Evolutionary conservation across 1,140 invertebrate species (phyloP).

Genomic region (Eupristina koningsbergeri): DNA sequence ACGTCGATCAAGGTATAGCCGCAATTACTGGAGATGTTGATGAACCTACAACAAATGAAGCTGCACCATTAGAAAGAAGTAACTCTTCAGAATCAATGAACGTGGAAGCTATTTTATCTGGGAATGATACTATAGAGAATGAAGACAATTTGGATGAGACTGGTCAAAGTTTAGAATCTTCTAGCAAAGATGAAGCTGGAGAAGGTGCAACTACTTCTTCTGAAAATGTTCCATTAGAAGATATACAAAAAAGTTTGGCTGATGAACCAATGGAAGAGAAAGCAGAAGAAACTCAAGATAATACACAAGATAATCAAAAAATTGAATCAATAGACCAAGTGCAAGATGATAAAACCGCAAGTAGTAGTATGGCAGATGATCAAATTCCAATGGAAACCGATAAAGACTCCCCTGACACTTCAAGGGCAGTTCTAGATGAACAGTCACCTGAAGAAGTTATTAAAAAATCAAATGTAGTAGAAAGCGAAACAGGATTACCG

Average conservation of each 20-base stretch:
- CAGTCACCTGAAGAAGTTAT: not conserved
- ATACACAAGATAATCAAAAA: slow-evolving; percentile 37
- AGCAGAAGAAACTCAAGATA: slow-evolving; percentile 10
- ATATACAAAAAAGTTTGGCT: not conserved
- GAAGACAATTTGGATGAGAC: not conserved
- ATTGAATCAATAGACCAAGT: not conserved
- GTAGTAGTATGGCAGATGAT: slow-evolving; percentile 34
- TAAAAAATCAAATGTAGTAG: slow-evolving; percentile 2
- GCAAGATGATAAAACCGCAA: slow-evolving; percentile 4
- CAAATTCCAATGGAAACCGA: slow-evolving; percentile 1
- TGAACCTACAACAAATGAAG: slow-evolving; percentile 41
- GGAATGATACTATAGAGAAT: not conserved
- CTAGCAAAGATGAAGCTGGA: not conserved
- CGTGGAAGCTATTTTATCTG: slow-evolving; percentile 43
- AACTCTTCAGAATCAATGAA: slow-evolving; percentile 43
- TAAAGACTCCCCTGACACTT: slow-evolving; percentile 33
- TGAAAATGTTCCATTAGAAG: not conserved
- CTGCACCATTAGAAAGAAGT: slow-evolving; percentile 3
- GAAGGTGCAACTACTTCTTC: not conserved
- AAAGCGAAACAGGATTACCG: not conserved
- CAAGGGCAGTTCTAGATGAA: not conserved
- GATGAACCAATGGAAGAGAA: slow-evolving; percentile 8
- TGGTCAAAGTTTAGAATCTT: not conserved
- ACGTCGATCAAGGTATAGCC: slow-evolving; percentile 66
- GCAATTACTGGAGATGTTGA: slow-evolving; percentile 43